Base-by-base conservation (phyloP, 2,888 invertebrate species). In the Eledone cirrhosa region DNA sequence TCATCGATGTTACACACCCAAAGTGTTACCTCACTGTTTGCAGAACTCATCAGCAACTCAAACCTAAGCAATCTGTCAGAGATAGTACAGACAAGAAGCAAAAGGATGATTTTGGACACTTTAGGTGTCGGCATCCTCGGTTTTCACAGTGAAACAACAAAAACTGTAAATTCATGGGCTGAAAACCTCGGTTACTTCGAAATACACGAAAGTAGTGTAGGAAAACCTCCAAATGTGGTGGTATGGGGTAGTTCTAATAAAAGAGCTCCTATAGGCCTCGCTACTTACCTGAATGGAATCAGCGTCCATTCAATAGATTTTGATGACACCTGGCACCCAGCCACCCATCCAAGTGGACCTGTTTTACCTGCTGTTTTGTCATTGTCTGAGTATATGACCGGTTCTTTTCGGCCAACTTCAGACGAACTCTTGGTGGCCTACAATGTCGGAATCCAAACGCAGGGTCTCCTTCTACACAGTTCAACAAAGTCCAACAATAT, bases 291-390 rank as follows among this genome's bases (percentile, higher is more conserved):
- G 47, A 87, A 87, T 78, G 87, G 85, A 13, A 80, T 83, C 41
- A 86, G 84, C 78, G 83, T 84, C 24, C 87, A 87, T 77, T 81
- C 87, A 22, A 87, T 87, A 86, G 87, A 87, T 74, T 86, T 86
- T 80, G 86, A 87, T 65, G 86, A 87, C 80, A 87, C 87, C 0
- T 87, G 87, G 87, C 83, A 85, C 48, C 87, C 87, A 27, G 85
- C 87, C 48, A 87, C 87, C 4, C 87, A 87, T 48, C 87, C 87
- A 0, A 86, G 85, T 78, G 85, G 85, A 2, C 85, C 87, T 3
- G 85, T 86, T 13, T 82, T 87, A 33, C 85, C 87, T 5, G 84
- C 85, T 1, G 65, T 87, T 22, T 27, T 86, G 65, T 84, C 87
- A 7, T 80, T 86, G 72, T 82, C 82, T 5, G 85, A 84, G 33